Evolutionary conservation across 2,113 vertebrate species (phyloP), one percentile per base, ranked within the genome.

Genomic region (Sclerurus mexicanus): DNA sequence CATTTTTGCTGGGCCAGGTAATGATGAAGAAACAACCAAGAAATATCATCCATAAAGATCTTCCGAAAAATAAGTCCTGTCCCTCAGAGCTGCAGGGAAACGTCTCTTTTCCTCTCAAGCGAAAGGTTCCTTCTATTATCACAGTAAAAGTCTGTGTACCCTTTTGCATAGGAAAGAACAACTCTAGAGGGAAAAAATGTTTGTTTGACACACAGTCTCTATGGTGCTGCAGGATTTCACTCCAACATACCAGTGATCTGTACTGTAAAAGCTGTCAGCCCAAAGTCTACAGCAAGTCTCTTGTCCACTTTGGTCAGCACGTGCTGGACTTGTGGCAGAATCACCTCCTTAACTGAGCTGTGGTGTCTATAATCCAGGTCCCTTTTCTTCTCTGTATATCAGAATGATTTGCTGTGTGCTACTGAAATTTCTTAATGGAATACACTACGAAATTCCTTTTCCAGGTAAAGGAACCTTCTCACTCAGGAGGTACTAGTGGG

Each of bases 321-420:
- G 1, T 44, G 21, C 12, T 30, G 12, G 11, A 25, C 0, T 0
- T 53, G 14, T 16, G 33, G n/a, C 2, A 12, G 24, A 87, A 91
- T 58, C 8, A 49, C 2, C 9, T 64, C 12, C 30, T 94, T 74
- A 71, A 15, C 20, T 37, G 24, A 85, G 21, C 9, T 6, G 1
- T 42, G 13, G 5, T 79, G 52, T 58, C 39, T 24, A 9, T 40
- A 40, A 40, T 71, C 30, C 25, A 62, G 15, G 16, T 56, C 13
- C 9, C 49, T 10, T 59, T 62, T 37, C 55, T 60, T 53, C 13
- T 49, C 24, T 39, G 7, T 59, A 6, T 44, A 30, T 14, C 27
- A n/a, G 49, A 37, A 56, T 17, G 6, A 7, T 71, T 74, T 22
- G 10, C 8, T 47, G 4, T 30, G 12, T 53, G 28, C 18, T 62